Evolutionary conservation across 2,888 invertebrate species (phyloP), one percentile per base, ranked within the genome.

Genomic region (Thyatira batis): DNA sequence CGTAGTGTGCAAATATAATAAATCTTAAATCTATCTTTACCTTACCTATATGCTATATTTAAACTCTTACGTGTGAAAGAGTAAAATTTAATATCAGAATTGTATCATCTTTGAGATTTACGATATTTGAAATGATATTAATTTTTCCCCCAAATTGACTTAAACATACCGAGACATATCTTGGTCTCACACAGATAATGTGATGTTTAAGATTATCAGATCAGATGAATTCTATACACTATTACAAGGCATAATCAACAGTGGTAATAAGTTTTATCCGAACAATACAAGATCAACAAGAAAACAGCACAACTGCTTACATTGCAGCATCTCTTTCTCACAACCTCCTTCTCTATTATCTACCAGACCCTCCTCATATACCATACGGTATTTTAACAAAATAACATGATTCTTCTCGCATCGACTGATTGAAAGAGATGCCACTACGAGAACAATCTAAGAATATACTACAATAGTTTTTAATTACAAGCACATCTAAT

Each of bases 271-370:
- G 65, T 17, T 39, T 17, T 39, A 75, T 80, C 62, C 68, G 78
- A 85, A 84, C 78, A 82, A 73, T 81, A 80, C 73, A 80, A 75
- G 67, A 78, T 84, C 80, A 89, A 88, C 87, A 80, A 76, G 80
- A 66, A 69, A 76, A 75, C 76, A 72, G 63, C 59, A 60, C 57
- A 60, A 61, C 66, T 45, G 53, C 49, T 33, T 50, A 55, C 68
- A 71, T 59, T 58, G 61, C 66, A 52, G 55, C 54, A 50, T 52
- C 49, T 27, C 48, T 11, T 10, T 48, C 27, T 3, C n/a, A n/a
- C 39, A 8, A 17, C 17, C 17, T 6, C 13, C 17, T 0, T 8
- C 39, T n/a, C 39, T n/a, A 39, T 6, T 8, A 39, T 13, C n/a
- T 17, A 17, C 2, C 39, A 17, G 13, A 17, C 8, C 2, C 17